phyloP scores from a whole-genome alignment of 1,140 invertebrate species.

The Acromyrmex echinatior region DNA sequence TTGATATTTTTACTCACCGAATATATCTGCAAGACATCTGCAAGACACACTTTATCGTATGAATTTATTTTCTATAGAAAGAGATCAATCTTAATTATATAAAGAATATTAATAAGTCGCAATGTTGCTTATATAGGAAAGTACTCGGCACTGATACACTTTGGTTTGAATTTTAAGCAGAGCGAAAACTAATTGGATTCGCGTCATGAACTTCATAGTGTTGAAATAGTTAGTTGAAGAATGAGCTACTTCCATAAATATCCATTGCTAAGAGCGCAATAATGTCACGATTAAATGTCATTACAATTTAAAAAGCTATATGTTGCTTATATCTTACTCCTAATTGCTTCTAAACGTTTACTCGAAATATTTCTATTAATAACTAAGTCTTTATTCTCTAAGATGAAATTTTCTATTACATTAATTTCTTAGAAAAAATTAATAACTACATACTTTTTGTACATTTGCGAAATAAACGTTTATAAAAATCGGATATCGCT shows the following conservation, averaged over 20 bases:
- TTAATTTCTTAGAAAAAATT: slow-evolving; percentile 1
- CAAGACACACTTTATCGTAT: background rate
- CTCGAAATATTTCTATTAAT: slow-evolving; percentile 12
- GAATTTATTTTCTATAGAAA: background rate
- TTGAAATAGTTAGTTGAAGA: slow-evolving; percentile 15
- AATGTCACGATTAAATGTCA: background rate
- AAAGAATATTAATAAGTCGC: background rate
- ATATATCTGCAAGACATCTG: background rate
- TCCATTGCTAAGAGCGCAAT: background rate
- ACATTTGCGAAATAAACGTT: background rate
- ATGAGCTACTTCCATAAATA: background rate
- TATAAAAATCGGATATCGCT: background rate
- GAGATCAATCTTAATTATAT: slow-evolving; percentile 13
- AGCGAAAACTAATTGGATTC: background rate
- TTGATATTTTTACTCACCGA: background rate
- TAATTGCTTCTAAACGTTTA: background rate
- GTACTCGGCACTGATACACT: background rate
- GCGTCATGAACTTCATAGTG: slow-evolving; percentile 8
- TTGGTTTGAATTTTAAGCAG: slow-evolving; percentile 8
- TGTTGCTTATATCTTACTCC: background rate
- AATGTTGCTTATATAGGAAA: slow-evolving; percentile 11
- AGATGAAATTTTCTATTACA: background rate
- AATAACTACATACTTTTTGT: background rate
- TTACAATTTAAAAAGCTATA: slow-evolving; percentile 2
- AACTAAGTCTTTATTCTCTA: background rate